A percentile compares a stretch with the other conserved stretches of the same genome.
These are phyloP conservation scores for Micromussa lordhowensis DNA, from an alignment of 92 coral and sea anemone genomes.

Conservation along the genomic window DNA sequence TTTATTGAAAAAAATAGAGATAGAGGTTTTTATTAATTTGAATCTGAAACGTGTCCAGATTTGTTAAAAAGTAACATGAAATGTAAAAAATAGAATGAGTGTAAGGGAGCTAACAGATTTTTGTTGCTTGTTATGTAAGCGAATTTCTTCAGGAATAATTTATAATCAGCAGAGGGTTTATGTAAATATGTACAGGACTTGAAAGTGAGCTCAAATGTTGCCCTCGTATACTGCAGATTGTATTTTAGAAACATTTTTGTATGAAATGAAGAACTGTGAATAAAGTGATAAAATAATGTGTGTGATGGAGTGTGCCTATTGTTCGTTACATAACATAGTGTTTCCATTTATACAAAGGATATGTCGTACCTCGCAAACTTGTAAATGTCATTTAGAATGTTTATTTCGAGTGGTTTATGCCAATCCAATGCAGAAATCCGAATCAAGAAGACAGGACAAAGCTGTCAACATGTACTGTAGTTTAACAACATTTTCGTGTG, in stretches of 20 bases:
- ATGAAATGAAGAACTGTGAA: neutral
- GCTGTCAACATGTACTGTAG: no score
- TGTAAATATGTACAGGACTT: conserved; percentile 23
- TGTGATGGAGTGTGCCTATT: neutral
- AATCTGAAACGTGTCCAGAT: neutral
- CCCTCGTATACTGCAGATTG: neutral
- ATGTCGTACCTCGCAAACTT: no score
- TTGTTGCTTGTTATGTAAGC: neutral
- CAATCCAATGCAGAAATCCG: no score
- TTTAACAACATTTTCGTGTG: neutral
- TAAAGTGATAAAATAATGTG: neutral
- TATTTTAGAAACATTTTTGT: neutral
- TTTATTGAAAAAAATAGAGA: neutral
- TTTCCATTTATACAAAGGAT: no score
- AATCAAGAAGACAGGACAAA: no score
- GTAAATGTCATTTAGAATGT: no score
- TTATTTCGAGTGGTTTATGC: no score
- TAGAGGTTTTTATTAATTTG: neutral
- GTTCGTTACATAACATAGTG: no score
- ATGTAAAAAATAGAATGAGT: neutral
- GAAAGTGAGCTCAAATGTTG: neutral
- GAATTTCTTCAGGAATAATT: conserved; percentile 5
- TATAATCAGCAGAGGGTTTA: neutral
- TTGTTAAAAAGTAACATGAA: neutral
- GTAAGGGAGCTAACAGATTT: neutral